Conservation (phyloP, 2,113 vertebrate genomes). For the Dasyornis broadbenti region DNA sequence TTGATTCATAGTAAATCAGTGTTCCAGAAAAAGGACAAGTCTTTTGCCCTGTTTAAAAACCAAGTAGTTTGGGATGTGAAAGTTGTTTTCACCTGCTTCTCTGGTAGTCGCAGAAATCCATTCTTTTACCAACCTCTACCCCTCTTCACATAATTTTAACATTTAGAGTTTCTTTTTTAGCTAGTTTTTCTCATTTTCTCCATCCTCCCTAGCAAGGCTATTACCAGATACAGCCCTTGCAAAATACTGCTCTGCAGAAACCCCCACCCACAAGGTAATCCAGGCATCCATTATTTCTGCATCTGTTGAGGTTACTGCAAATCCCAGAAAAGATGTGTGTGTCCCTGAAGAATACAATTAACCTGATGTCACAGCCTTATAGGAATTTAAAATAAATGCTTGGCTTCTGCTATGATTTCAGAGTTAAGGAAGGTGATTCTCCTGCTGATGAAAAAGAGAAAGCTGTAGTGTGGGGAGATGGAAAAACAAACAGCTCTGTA, state of each 20-base stretch:
- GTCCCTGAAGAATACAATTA: not conserved
- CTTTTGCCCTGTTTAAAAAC: not conserved
- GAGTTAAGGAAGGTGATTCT: not conserved
- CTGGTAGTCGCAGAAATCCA: not conserved
- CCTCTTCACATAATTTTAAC: not conserved
- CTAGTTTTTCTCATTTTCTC: not conserved
- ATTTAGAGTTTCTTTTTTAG: not conserved
- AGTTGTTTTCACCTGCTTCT: not conserved
- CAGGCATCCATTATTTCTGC: not conserved
- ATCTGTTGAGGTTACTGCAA: not conserved
- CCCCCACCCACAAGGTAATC: not conserved
- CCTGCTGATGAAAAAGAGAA: not conserved
- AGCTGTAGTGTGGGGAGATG: not conserved
- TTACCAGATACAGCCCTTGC: not conserved
- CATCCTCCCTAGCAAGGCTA: not conserved
- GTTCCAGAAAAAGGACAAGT: not conserved
- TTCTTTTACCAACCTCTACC: not conserved
- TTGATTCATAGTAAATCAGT: not conserved
- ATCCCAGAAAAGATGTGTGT: not conserved
- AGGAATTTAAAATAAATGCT: conserved; percentile 1
- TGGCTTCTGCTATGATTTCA: not conserved
- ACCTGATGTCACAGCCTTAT: not conserved
- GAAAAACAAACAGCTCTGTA: conserved; percentile 6
- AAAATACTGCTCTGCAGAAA: not conserved
- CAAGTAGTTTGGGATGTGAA: not conserved